Conservation (phyloP, 1,140 invertebrate genomes). For the Psilanteris sp. region DNA sequence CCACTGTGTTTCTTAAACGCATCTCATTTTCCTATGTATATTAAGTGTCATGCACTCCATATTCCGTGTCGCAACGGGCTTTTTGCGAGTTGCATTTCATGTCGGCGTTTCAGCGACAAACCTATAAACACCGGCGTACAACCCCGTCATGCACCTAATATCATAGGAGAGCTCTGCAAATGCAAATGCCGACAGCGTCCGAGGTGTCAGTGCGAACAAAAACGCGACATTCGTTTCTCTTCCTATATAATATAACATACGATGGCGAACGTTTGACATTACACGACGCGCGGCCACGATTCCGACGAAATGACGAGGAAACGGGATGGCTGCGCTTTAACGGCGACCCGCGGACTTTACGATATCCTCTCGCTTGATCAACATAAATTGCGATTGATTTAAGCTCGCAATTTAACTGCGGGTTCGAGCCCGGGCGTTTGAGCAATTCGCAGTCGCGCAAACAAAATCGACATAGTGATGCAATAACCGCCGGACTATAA, state of each 20-base stretch:
- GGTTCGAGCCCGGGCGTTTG: conserved; percentile 2
- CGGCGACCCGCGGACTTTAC: conserved; percentile 5
- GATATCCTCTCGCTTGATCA: conserved; percentile 9
- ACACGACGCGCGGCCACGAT: conserved; percentile 17
- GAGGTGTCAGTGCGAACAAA: conserved; percentile 11
- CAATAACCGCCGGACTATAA: conserved; percentile 5
- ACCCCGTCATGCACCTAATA: conserved; percentile 10
- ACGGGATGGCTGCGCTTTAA: neutral
- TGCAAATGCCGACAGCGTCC: conserved; percentile 19
- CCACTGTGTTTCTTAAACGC: conserved; percentile 9
- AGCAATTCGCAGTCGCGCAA: conserved; percentile 6
- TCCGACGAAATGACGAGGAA: conserved; percentile 10
- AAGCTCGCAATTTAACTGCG: neutral
- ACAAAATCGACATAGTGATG: conserved; percentile 5
- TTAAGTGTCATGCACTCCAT: conserved; percentile 15
- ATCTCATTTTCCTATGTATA: conserved; percentile 25
- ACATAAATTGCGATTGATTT: conserved; percentile 22
- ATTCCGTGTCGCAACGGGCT: conserved; percentile 5
- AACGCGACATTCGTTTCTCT: conserved; percentile 12
- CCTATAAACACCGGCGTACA: conserved; percentile 17
- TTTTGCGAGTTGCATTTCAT: conserved; percentile 17
- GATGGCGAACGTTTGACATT: conserved; percentile 16
- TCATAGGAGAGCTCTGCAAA: conserved; percentile 8
- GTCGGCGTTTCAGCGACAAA: conserved; percentile 8
- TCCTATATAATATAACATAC: conserved; percentile 7